Conservation (phyloP, 1,140 invertebrate species). For the Procambarus virginalis region DNA sequence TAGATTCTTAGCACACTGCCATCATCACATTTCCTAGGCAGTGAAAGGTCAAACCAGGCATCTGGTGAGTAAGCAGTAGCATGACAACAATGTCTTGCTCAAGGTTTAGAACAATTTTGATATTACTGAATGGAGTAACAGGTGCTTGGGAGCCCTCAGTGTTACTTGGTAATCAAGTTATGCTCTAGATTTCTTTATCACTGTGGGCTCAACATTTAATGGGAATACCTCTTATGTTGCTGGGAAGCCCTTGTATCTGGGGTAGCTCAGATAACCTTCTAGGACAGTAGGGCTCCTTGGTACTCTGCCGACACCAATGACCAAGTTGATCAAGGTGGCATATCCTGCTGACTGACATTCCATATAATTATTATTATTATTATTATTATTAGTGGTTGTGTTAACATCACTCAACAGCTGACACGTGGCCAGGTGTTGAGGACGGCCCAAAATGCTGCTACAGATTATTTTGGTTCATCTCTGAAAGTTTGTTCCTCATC, state of each 20-base stretch:
- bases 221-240: background rate
- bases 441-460: background rate
- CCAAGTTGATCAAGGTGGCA: background rate
- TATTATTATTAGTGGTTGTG: background rate
- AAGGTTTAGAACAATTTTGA: background rate
- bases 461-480: background rate
- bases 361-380: background rate
- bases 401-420: background rate
- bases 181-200: background rate
- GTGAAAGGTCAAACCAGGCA: background rate
- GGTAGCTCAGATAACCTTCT: background rate
- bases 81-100: background rate
- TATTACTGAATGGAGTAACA: background rate
- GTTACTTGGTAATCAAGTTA: background rate
- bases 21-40: background rate
- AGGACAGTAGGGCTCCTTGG: background rate
- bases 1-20: background rate
- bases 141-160: background rate
- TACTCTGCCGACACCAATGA: background rate
- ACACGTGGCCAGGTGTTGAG: background rate
- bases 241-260: background rate
- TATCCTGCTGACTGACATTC: background rate
- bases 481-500: background rate
- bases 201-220: background rate
- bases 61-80: background rate